Base-by-base conservation (phyloP, 2,113 vertebrate genomes). In the Phalacrocorax aristotelis region DNA sequence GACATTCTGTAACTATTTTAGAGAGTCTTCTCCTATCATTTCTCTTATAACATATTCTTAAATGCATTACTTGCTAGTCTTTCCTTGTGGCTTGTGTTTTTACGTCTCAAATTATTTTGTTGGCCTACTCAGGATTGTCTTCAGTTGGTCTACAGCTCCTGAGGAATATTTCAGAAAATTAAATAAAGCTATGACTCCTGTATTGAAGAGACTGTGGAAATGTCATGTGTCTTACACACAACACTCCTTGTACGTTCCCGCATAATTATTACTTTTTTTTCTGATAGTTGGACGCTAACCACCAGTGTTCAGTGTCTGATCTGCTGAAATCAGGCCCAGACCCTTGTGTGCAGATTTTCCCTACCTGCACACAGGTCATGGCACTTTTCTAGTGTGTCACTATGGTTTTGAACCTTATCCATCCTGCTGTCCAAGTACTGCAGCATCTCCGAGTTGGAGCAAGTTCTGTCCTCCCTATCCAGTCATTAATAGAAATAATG, bases 21-120 rank as follows among this genome's bases (percentile, higher is more conserved):
- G 27, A 25, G 14, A 19, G 14, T 64, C n/a, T 54, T 5, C 38
- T 74, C 27, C 2, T 44, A 13, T 13, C 0, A 0, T 71, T 93
- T 44, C 32, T 57, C 15, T 51, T 90, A 20, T 3, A 49, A 66
- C 1, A 2, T 7, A 26, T 12, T 29, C 42, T 76, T 83, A 49
- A 79, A 58, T 58, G 51, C 3, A 2, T 76, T 89, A 12, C 42
- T 71, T 91, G 23, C 34, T 62, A 22, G 16, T 52, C 46, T 83
- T 83, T 52, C 36, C 34, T 58, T 2, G 0, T 76, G 52, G 13
- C 25, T 76, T 75, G 4, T 69, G 9, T 42, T 64, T 89, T 87
- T 58, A 92, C 11, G 8, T 69, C 21, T 90, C 49, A 18, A 6
- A 1, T 54, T 72, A 34, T 13, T 60, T 94, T 92, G 38, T 90